Evolutionary conservation across 2,113 vertebrate genomes (phyloP).

Genomic region (Marmota monax): DNA sequence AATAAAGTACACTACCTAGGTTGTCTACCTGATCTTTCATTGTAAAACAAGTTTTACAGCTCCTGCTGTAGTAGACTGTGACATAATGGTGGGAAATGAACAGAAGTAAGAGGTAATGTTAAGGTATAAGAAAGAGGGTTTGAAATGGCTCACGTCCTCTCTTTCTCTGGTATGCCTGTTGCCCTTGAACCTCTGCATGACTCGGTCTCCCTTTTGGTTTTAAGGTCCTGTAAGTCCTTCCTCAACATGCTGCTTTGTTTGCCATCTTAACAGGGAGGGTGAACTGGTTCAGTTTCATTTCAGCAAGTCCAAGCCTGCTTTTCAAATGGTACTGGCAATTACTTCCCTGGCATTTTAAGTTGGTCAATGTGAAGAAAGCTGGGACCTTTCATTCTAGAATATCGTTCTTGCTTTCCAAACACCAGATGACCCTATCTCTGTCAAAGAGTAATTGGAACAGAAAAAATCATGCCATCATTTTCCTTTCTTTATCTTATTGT

Average conservation of each 20-base stretch:
- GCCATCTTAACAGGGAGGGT: slow-evolving; percentile 57
- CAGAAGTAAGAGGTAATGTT: slow-evolving; percentile 7
- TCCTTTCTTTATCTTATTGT: not conserved
- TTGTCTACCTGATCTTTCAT: not conserved
- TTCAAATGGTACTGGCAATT: slow-evolving; percentile 54
- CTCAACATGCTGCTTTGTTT: slow-evolving; percentile 70
- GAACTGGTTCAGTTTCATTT: slow-evolving; percentile 74
- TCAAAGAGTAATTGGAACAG: not conserved
- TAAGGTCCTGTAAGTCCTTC: slow-evolving; percentile 64
- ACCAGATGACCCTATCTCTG: not conserved
- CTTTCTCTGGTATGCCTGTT: not conserved
- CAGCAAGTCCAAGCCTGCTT: slow-evolving; percentile 72
- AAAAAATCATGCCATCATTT: slow-evolving; percentile 47
- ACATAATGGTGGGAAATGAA: slow-evolving; percentile 24
- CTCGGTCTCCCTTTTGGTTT: slow-evolving; percentile 70
- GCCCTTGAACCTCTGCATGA: slow-evolving; percentile 28
- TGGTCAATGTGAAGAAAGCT: slow-evolving; percentile 49
- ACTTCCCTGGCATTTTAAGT: slow-evolving; percentile 41
- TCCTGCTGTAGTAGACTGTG: not conserved
- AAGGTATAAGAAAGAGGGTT: not conserved
- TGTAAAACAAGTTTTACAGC: slow-evolving; percentile 72
- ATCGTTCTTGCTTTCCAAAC: slow-evolving; percentile 23
- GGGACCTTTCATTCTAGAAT: slow-evolving; percentile 52
- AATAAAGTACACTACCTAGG: not conserved
- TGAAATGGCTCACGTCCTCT: slow-evolving; percentile 9